Evolutionary conservation across 2,888 invertebrate genomes (phyloP), one percentile per base, ranked within the genome.

Genomic region (Nomada hirtipes): DNA sequence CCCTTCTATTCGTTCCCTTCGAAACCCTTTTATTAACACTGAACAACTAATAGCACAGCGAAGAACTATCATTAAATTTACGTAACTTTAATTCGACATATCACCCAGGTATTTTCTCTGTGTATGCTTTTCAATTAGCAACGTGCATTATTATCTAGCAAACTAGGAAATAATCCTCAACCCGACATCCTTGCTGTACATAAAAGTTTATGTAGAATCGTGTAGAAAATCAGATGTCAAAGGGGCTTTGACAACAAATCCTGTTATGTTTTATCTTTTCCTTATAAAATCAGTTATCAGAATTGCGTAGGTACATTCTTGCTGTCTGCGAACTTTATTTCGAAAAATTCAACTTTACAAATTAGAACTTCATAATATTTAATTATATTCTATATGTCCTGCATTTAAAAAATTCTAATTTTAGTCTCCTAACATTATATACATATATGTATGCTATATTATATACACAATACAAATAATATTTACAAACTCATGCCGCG

Each of bases 401-500:
- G 82, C 79, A 71, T 72, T 71, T 61, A 82, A 75, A 59, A 60
- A 76, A 74, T 71, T 75, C 63, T 76, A 70, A 55, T 82, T 65
- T 75, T 82, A 53, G 64, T 71, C 70, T 71, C 64, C 20, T 68
- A 71, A 61, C 26, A 71, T 76, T 63, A 59, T n/a, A 18, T 18
- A 11, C n/a, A 82, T 78, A 77, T 68, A 71, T 72, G 74, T 87
- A 87, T 85, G 85, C 26, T 89, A 55, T 77, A 73, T 81, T 59
- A 67, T 81, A 83, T 72, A 80, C 70, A 78, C 83, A 85, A 85
- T 85, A 88, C 83, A 88, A 88, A 85, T 88, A 89, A 89, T 91
- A 91, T 91, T 90, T 90, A 91, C 90, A 91, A 79, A 87, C 76
- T 86, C 82, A 84, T 84, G 84, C 87, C 84, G 86, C 86, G 86